A percentile compares a stretch with the other conserved stretches of the same genome.
phyloP scores from a whole-genome alignment of 2,888 invertebrate species.

The Clepsis dumicolana region DNA sequence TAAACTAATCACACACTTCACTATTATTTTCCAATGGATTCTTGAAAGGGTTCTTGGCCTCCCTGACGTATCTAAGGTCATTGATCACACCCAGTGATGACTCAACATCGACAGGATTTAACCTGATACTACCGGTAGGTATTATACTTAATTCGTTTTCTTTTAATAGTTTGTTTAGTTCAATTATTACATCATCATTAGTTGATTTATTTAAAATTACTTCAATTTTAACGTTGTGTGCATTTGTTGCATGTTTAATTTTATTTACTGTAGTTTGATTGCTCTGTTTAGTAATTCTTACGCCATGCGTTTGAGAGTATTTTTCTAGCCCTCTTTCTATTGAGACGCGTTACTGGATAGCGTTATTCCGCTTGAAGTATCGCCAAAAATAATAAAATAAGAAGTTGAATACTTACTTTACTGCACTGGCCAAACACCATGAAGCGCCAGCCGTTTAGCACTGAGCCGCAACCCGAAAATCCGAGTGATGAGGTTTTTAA shows the following conservation, averaged over 20 bases:
- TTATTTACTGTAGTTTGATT: not conserved
- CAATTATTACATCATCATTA: conserved; percentile 18
- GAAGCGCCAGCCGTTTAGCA: no score
- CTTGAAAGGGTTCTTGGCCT: not conserved
- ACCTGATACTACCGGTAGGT: conserved; percentile 29
- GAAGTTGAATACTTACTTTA: no score
- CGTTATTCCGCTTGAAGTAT: no score
- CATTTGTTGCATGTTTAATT: not conserved
- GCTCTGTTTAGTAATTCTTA: no score
- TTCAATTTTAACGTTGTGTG: not conserved
- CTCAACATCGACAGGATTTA: conserved; percentile 37
- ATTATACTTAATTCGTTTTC: conserved; percentile 28
- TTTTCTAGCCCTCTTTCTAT: no score
- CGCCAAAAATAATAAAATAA: no score
- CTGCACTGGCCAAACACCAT: no score
- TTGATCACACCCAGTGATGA: conserved; percentile 3
- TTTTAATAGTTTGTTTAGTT: conserved; percentile 34
- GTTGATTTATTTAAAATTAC: conserved; percentile 9
- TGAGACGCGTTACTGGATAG: no score
- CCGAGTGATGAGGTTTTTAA: no score
- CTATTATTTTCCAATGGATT: not conserved
- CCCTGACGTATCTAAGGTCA: conserved; percentile 24
- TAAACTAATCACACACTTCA: no score
- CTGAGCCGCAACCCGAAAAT: no score
- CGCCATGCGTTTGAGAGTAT: no score